phyloP scores from a whole-genome alignment of 1,140 invertebrate genomes.

The Lasioglossum baleicum region DNA sequence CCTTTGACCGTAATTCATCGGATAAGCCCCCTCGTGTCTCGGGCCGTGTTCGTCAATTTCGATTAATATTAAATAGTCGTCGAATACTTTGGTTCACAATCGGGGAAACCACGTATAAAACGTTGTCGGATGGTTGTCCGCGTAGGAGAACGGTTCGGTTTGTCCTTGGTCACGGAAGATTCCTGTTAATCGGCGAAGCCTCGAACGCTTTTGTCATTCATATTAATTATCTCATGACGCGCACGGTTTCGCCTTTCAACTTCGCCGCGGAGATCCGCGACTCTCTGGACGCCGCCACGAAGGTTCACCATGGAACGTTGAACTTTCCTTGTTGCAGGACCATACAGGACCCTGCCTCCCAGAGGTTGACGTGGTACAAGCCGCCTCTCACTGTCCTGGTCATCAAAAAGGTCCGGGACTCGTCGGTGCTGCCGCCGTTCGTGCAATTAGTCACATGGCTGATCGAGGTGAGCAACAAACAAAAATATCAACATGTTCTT shows the following conservation, averaged over 20 bases:
- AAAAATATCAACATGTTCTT: too few species aligned
- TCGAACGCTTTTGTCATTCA: not conserved
- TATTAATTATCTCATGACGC: slow-evolving; percentile 5
- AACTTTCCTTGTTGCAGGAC: slow-evolving; percentile 85
- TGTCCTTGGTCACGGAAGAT: not conserved
- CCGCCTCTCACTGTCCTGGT: slow-evolving; percentile 95
- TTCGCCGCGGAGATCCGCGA: not conserved
- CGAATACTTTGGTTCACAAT: not conserved
- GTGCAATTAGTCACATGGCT: slow-evolving; percentile 96
- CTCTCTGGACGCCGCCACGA: not conserved
- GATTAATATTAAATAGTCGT: slow-evolving; percentile 17
- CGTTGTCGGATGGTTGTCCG: not conserved
- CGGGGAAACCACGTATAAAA: too few species aligned
- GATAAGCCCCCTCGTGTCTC: not conserved
- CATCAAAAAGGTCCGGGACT: slow-evolving; percentile 97
- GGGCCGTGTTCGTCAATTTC: not conserved
- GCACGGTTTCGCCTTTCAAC: slow-evolving; percentile 26
- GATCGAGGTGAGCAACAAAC: slow-evolving; percentile 85
- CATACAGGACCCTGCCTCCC: slow-evolving; percentile 97
- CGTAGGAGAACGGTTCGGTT: not conserved
- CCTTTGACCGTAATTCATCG: slow-evolving; percentile 35
- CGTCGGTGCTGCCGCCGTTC: slow-evolving; percentile 92
- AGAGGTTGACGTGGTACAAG: slow-evolving; percentile 97
- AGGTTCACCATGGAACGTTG: not conserved
- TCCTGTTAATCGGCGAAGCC: not conserved